phyloP scores from a whole-genome alignment of 2,888 invertebrate species.

The Hylaea fasciaria region DNA sequence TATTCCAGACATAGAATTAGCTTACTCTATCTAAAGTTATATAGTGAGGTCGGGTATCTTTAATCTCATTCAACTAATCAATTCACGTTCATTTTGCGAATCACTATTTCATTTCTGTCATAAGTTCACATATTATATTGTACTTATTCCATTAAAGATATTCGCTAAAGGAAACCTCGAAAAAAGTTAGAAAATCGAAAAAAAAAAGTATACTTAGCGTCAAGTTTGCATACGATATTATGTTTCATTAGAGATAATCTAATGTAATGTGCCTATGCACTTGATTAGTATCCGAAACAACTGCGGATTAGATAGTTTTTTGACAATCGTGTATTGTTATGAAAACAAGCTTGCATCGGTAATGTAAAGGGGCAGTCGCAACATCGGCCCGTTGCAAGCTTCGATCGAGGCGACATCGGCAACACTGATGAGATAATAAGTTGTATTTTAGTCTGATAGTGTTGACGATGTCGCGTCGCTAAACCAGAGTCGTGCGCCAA shows the following conservation, averaged over 20 bases:
- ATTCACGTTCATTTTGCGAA: constrained; percentile 66
- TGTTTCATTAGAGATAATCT: constrained; percentile 79
- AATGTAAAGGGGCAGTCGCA: constrained; percentile 54
- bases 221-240: constrained; percentile 81
- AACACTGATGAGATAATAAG: constrained; percentile 10
- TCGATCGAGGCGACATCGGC: constrained; percentile 47
- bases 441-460: constrained; percentile 14
- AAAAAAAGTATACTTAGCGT: constrained; percentile 67
- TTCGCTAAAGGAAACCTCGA: constrained; percentile 78
- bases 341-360: constrained; percentile 59
- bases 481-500: constrained; percentile 21
- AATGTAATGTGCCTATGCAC: constrained; percentile 81
- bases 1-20: constrained; percentile 55
- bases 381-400: constrained; percentile 59
- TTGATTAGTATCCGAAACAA: constrained; percentile 68
- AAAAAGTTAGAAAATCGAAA: constrained; percentile 69
- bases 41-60: constrained; percentile 76
- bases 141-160: constrained; percentile 83
- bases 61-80: constrained; percentile 65
- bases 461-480: constrained; percentile 46
- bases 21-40: constrained; percentile 57
- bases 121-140: constrained; percentile 79
- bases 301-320: constrained; percentile 61
- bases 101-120: constrained; percentile 70
- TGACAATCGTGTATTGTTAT: constrained; percentile 56